phyloP scores from a whole-genome alignment of 2,113 vertebrate species.

The Meleagris gallopavo region DNA sequence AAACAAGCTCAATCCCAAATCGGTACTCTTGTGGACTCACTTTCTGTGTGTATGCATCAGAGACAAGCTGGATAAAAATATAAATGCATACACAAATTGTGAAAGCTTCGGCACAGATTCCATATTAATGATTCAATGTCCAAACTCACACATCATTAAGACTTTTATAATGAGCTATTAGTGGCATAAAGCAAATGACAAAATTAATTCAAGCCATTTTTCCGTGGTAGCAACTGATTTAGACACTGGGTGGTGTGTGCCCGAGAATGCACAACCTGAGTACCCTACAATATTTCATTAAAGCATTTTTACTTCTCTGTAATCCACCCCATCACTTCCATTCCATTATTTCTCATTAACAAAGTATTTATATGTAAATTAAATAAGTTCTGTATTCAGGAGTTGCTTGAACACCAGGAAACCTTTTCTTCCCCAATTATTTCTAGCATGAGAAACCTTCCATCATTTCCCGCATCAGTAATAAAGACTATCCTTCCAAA shows the following conservation, averaged over 20 bases:
- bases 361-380: constrained; percentile 22
- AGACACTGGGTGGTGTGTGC: not conserved
- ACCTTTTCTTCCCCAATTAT: constrained; percentile 34
- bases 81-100: not conserved
- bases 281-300: not conserved
- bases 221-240: not conserved
- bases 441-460: constrained; percentile 9
- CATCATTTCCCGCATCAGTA: not conserved
- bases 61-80: constrained; percentile 7
- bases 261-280: not conserved
- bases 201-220: constrained; percentile 1
- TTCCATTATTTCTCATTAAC: constrained; percentile 18
- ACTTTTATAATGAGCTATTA: not conserved
- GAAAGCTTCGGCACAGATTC: not conserved
- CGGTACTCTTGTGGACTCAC: not conserved
- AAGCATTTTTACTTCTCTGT: not conserved
- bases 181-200: constrained; percentile 13
- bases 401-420: not conserved
- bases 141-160: not conserved
- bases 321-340: not conserved
- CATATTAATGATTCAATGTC: not conserved
- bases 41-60: not conserved
- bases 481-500: not conserved
- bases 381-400: not conserved
- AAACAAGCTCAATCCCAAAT: not conserved